phyloP scores from a whole-genome alignment of 2,797 vertebrate species.

The Leptodactylus fallax region DNA sequence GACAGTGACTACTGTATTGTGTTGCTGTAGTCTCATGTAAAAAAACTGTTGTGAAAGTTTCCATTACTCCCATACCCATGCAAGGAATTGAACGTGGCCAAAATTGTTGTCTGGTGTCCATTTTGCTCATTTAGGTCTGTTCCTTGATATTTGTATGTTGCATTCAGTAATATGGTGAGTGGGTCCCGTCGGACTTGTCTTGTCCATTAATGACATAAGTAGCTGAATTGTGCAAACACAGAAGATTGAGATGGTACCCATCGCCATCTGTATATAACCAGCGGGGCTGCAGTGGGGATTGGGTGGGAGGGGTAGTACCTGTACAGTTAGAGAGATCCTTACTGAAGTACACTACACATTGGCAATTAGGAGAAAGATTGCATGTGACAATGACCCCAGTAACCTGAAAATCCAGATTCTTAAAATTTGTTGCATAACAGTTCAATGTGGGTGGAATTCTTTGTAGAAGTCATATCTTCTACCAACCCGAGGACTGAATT shows the following conservation, averaged over 20 bases:
- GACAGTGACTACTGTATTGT: too few relatives aligned
- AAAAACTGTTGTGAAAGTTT: too few relatives aligned
- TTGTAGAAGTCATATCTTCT: not conserved
- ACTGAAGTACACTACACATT: not conserved
- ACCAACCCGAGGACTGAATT: not conserved
- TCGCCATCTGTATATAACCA: not conserved
- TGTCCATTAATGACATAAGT: not conserved
- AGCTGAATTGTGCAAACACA: not conserved
- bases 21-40: too few relatives aligned
- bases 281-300: not conserved
- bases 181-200: too few relatives aligned
- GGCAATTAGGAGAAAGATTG: not conserved
- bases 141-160: too few relatives aligned
- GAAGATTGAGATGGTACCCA: not conserved
- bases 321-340: not conserved
- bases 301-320: not conserved
- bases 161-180: too few relatives aligned
- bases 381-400: not conserved
- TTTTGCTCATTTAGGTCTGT: too few relatives aligned
- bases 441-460: conserved; percentile 23
- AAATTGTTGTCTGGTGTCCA: too few relatives aligned
- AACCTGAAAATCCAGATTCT: conserved; percentile 40
- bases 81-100: too few relatives aligned
- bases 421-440: not conserved
- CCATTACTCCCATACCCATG: too few relatives aligned